Percentiles rank a stretch among this genome's conserved stretches.
Evolutionary conservation across 2,888 invertebrate species (phyloP).

Genomic region (Fabriciana adippe): DNA sequence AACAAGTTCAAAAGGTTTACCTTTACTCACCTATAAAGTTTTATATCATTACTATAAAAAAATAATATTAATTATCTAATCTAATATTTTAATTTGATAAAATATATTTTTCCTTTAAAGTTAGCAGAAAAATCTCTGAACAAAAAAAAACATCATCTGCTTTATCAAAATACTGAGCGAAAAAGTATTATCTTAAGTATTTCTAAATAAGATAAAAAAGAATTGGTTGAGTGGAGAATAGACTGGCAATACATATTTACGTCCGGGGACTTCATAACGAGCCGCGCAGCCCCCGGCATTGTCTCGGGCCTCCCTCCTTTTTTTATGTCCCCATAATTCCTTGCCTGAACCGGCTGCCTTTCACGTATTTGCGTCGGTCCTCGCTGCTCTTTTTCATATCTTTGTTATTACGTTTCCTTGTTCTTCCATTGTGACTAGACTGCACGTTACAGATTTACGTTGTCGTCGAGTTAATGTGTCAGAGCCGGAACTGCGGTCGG

Average conservation of each 20-base stretch:
- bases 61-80: too few relatives aligned
- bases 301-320: constrained; percentile 46
- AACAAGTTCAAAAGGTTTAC: too few relatives aligned
- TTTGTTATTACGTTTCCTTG: constrained; percentile 55
- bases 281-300: constrained; percentile 49
- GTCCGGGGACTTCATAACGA: constrained; percentile 53
- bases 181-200: constrained; percentile 7
- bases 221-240: constrained; percentile 28
- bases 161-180: neutral
- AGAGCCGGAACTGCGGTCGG: constrained; percentile 15
- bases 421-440: constrained; percentile 42
- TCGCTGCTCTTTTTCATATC: constrained; percentile 66
- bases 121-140: neutral
- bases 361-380: constrained; percentile 55
- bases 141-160: neutral
- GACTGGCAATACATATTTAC: constrained; percentile 37
- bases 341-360: constrained; percentile 55
- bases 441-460: constrained; percentile 42
- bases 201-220: constrained; percentile 21
- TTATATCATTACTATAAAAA: too few relatives aligned
- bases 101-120: too few relatives aligned
- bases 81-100: too few relatives aligned
- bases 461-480: constrained; percentile 32
- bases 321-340: constrained; percentile 58
- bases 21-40: too few relatives aligned